These are phyloP conservation scores for Taenaris catops DNA, from an alignment of 2,888 invertebrate genomes.

Conservation along the genomic window DNA sequence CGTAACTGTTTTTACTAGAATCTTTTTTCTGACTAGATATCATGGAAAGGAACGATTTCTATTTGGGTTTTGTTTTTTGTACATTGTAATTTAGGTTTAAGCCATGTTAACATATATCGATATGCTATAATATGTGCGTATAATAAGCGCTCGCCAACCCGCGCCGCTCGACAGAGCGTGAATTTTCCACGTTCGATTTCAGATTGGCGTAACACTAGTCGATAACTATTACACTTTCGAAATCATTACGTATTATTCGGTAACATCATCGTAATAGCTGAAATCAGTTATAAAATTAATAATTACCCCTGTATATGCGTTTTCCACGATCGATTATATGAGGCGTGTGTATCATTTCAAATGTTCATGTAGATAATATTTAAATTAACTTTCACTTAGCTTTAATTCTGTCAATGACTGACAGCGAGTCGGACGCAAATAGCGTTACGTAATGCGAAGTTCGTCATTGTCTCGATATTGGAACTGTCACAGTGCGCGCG, in stretches of 20 bases:
- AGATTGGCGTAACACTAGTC: slow-evolving; percentile 63
- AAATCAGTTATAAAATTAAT: slow-evolving; percentile 42
- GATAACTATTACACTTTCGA: slow-evolving; percentile 71
- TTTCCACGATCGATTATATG: slow-evolving; percentile 18
- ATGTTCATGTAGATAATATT: slow-evolving; percentile 16
- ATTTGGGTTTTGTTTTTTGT: no score
- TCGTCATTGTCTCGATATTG: slow-evolving; percentile 75
- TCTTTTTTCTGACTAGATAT: no score
- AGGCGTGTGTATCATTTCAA: slow-evolving; percentile 14
- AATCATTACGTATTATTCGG: slow-evolving; percentile 71
- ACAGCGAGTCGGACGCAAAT: slow-evolving; percentile 58
- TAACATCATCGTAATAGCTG: slow-evolving; percentile 61
- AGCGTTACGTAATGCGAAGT: slow-evolving; percentile 59
- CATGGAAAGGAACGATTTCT: no score
- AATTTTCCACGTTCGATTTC: slow-evolving; percentile 77
- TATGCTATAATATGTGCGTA: slow-evolving; percentile 9
- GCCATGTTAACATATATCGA: no score
- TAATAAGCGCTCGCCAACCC: slow-evolving; percentile 17
- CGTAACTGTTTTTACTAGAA: no score
- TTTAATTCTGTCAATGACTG: slow-evolving; percentile 44
- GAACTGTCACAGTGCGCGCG: slow-evolving; percentile 66
- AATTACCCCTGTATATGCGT: slow-evolving; percentile 21
- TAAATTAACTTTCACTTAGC: slow-evolving; percentile 40
- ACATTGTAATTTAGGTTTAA: no score
- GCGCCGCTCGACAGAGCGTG: slow-evolving; percentile 66